Evolutionary conservation across 1,140 invertebrate genomes (phyloP), one percentile per base, ranked within the genome.

Genomic region (Cherax quadricarinatus): DNA sequence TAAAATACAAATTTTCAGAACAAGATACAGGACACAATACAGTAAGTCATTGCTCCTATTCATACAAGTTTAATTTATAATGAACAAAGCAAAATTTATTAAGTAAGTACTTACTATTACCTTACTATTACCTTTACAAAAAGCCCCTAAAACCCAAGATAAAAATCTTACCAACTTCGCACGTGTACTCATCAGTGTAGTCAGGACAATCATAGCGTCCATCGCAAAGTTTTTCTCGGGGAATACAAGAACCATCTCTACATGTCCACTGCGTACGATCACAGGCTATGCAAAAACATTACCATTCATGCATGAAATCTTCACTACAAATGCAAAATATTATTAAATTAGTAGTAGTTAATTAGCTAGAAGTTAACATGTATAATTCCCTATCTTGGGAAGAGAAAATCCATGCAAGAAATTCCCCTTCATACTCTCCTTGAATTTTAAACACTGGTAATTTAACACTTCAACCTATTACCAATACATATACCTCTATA

Each of bases 201-300:
- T 99, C 98, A 18, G 96, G 95, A 94, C 98, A 99, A 94, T 98
- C 97, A 10, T 95, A 95, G 80, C 96, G 96, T 16, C 97, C 97
- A 95, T 99, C 97, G 94, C 98, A 99, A 48, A 98, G 96, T 89
- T 96, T 96, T 4, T 96, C 95, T 94, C 97, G 97, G 0, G 97
- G 96, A 93, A 99, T 98, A 95, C 99, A 99, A 90, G 98, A 96
- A 70, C 98, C 98, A 95, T 98, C 98, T 57, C 96, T 96, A 94
- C 99, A 99, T 0, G 98, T 98, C 1, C 98, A 98, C 95, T 99
- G 97, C 93, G 98, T 96, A 49, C 96, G 95, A 88, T 95, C 95
- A 94, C 98, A 99, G 10, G 96, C 95, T 94, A 78, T 21, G 53
- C 24, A 21, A 53, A 87, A 41, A 87, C 70, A 78, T 78, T 24